Evolutionary conservation across 2,797 vertebrate species (phyloP).

Genomic region (Lacerta bilineata): DNA sequence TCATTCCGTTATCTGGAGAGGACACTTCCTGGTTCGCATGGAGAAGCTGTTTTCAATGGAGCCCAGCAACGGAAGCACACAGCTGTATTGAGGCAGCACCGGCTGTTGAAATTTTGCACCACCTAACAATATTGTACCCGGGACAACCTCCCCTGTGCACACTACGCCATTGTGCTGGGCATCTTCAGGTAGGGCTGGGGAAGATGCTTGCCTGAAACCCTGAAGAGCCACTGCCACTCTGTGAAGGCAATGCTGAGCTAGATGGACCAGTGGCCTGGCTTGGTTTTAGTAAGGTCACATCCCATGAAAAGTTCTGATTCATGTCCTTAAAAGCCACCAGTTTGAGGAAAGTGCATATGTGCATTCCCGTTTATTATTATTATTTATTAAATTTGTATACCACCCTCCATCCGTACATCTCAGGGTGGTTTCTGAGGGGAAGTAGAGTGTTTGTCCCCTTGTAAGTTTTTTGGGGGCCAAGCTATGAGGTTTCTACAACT

Average conservation of each 20-base stretch:
- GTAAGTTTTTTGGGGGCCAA: not conserved
- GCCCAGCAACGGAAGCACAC: no score
- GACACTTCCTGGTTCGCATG: no score
- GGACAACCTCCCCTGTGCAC: no score
- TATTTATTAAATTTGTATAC: no score
- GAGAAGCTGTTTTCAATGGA: no score
- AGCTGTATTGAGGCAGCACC: no score
- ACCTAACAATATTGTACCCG: no score
- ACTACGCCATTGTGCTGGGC: not conserved
- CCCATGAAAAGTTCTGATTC: not conserved
- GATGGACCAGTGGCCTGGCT: not conserved
- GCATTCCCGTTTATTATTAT: no score
- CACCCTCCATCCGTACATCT: no score
- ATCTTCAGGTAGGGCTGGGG: not conserved
- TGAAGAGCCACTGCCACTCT: no score
- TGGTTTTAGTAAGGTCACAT: not conserved
- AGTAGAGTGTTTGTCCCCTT: not conserved
- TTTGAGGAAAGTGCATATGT: not conserved
- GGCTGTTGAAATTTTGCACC: no score
- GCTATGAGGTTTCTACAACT: not conserved
- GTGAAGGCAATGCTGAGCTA: not conserved
- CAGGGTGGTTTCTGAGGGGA: not conserved
- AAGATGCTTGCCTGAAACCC: not conserved
- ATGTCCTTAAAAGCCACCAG: not conserved
- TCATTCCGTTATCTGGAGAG: no score